Conservation (phyloP, 2,888 invertebrate genomes). For the Mesopsocus fuscifrons region DNA sequence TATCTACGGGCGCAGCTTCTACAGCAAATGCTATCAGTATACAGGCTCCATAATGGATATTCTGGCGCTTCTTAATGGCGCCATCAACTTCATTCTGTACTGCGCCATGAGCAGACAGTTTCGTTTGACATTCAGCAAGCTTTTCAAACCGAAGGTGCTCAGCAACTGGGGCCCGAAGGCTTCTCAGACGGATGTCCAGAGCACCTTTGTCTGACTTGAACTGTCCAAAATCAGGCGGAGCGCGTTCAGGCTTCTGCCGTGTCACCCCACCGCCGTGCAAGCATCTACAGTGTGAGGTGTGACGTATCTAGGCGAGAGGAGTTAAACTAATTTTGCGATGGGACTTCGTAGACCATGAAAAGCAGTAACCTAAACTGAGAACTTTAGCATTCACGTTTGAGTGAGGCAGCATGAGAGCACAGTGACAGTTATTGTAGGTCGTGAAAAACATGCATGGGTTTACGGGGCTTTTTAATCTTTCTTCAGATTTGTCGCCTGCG, state of each 20-base stretch:
- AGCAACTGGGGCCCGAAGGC: constrained; percentile 36
- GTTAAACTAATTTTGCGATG: no score
- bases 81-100: constrained; percentile 84
- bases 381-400: no score
- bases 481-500: no score
- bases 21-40: constrained; percentile 55
- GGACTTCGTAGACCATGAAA: no score
- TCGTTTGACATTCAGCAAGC: constrained; percentile 52
- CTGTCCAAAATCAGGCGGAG: constrained; percentile 1
- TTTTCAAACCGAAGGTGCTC: constrained; percentile 46
- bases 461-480: no score
- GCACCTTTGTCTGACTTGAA: constrained; percentile 36
- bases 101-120: constrained; percentile 91
- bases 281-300: no score
- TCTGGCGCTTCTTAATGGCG: constrained; percentile 73
- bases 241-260: constrained; percentile 1
- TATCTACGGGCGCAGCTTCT: constrained; percentile 48
- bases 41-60: constrained; percentile 81
- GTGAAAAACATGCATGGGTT: no score
- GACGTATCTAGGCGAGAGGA: no score
- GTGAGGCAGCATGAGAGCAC: no score
- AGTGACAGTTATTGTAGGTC: no score
- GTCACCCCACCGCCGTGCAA: no score
- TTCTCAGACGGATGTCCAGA: constrained; percentile 40
- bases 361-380: no score